Evolutionary conservation across 2,797 vertebrate genomes (phyloP), one percentile per base, ranked within the genome.

Genomic region (Lindbergichthys nudifrons): DNA sequence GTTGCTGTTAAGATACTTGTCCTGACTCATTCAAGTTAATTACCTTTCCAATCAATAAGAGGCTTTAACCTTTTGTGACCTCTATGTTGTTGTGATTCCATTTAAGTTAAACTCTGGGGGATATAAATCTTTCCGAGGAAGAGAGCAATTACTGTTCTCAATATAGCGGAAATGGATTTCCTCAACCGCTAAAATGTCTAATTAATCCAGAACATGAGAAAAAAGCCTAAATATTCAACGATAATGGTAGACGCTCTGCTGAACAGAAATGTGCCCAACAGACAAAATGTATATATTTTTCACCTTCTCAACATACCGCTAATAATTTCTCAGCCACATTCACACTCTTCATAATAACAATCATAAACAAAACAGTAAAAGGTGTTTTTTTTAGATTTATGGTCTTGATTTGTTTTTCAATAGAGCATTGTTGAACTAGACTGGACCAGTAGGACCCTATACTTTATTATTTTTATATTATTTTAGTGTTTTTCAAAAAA

Each of bases 1-100:
- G 58, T 32, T 73, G 32, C 73, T 85, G 66, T 89, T 87, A 81
- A 64, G 47, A 63, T 72, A 77, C 70, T 86, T 68, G 59, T 75
- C 54, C 43, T 54, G 42, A 62, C 70, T 84, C 78, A 70, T 70
- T 86, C 60, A 50, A 86, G 77, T 89, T 88, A 84, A 93, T 93
- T 91, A 89, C 48, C 45, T 82, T 80, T 87, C 43, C 60, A 83
- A 89, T 94, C 90, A 82, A 91, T 92, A 79, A 39, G 45, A 79
- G 62, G 60, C 65, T 88, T 87, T 92, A 82, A 91, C 86, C 90
- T 87, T 81, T 65, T 19, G 65, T 89, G 88, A 89, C 87, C 88
- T 78, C 59, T n/a, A 0, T 61, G 73, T 76, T 90, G 68, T 81
- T 85, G 70, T 82, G 71, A 85, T 83, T 86, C 61, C 62, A 82